Evolutionary conservation across 2,888 invertebrate genomes (phyloP).

Genomic region (Liopterus haemorrhoidalis): DNA sequence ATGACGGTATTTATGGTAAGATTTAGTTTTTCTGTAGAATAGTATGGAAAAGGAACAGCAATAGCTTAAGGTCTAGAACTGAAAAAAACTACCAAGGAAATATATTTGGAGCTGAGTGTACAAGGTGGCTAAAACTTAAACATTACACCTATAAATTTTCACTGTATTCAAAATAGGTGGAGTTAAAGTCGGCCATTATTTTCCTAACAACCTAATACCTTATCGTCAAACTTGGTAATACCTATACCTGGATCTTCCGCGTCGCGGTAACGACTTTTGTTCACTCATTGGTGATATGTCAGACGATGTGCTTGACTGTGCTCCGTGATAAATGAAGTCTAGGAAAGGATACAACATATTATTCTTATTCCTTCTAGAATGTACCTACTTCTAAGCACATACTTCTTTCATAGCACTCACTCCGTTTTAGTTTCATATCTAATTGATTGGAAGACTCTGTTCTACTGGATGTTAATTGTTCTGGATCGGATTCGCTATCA

Average conservation of each 20-base stretch:
- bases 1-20: too few species aligned
- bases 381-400: conserved; percentile 15
- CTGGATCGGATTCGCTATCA: conserved; percentile 69
- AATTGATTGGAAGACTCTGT: conserved; percentile 70
- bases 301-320: conserved; percentile 69
- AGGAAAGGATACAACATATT: conserved; percentile 40
- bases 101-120: too few species aligned
- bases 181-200: too few species aligned
- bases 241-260: conserved; percentile 45
- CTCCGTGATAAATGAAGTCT: conserved; percentile 71
- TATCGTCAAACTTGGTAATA: too few species aligned
- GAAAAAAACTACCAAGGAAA: too few species aligned
- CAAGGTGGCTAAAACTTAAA: too few species aligned
- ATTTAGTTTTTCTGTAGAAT: too few species aligned
- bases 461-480: conserved; percentile 65
- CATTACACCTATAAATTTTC: not conserved
- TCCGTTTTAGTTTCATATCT: conserved; percentile 65
- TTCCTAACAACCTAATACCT: too few species aligned
- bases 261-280: conserved; percentile 67
- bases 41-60: too few species aligned
- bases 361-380: conserved; percentile 10
- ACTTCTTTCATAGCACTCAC: conserved; percentile 46
- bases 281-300: conserved; percentile 74
- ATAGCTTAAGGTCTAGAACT: too few species aligned
- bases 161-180: not conserved